Evolutionary conservation across 2,113 vertebrate genomes (phyloP).

Genomic region (Rhinoderma darwinii): DNA sequence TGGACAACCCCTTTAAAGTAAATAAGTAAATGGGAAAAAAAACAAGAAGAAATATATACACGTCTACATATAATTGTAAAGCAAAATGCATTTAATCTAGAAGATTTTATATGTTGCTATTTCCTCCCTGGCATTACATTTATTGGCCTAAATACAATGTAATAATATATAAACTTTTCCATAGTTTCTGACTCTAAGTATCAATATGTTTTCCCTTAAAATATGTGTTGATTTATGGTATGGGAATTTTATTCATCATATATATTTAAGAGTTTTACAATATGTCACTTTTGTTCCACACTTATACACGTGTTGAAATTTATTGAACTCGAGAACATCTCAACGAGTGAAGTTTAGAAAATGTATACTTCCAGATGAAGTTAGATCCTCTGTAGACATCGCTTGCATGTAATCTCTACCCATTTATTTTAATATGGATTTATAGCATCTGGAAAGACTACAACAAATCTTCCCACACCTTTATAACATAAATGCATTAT

Average conservation of each 20-base stretch:
- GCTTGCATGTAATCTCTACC: not conserved
- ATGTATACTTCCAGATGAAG: not conserved
- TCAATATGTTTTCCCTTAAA: not conserved
- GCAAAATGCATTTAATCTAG: not conserved
- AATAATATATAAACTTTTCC: slow-evolving; percentile 7
- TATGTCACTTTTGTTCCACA: slow-evolving; percentile 3
- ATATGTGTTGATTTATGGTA: not conserved
- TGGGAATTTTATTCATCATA: not conserved
- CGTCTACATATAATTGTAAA: not conserved
- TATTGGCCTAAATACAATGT: slow-evolving; percentile 17
- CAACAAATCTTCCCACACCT: not conserved
- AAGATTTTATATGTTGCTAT: not conserved
- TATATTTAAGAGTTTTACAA: slow-evolving; percentile 23
- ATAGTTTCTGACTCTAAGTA: not conserved
- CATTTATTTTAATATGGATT: not conserved
- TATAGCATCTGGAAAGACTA: not conserved
- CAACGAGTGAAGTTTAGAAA: not conserved
- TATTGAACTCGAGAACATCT: too few species aligned
- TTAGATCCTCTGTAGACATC: not conserved
- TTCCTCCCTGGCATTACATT: not conserved
- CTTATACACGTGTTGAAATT: slow-evolving; percentile 1
- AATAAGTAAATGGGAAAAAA: too few species aligned
- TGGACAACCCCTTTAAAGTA: not conserved
- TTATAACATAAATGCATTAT: not conserved
- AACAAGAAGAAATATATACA: too few species aligned